A percentile compares a stretch with the other conserved stretches of the same genome.
phyloP scores from a whole-genome alignment of 2,888 invertebrate species.

The Adela reaumurella region DNA sequence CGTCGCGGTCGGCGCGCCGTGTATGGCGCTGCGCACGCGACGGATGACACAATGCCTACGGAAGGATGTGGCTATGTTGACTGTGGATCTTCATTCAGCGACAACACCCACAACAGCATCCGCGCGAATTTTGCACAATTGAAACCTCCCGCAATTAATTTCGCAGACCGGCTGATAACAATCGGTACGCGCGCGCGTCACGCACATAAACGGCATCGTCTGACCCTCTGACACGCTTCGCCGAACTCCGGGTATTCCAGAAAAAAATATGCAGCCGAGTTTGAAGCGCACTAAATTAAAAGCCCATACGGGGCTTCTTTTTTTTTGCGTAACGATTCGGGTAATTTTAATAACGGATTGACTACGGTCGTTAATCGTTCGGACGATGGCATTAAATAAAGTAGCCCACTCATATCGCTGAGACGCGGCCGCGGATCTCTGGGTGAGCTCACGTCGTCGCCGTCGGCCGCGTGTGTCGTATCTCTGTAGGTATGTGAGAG shows the following conservation, averaged over 20 bases:
- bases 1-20: no score
- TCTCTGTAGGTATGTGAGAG: background rate
- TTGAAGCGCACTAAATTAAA: no score
- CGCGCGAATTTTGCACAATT: background rate
- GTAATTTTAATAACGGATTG: no score
- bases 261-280: no score
- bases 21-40: background rate
- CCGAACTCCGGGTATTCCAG: no score
- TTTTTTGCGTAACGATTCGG: no score
- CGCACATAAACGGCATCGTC: background rate
- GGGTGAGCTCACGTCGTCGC: no score
- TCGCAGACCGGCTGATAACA: background rate
- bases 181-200: background rate
- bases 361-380: no score
- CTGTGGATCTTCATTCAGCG: background rate
- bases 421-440: no score
- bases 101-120: background rate
- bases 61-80: background rate
- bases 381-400: no score
- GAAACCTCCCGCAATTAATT: background rate
- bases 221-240: background rate
- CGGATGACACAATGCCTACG: background rate
- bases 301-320: no score
- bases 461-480: background rate
- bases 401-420: no score